Evolutionary conservation across 2,797 vertebrate species (phyloP), one percentile per base, ranked within the genome.

Genomic region (Syndactyla subalaris): DNA sequence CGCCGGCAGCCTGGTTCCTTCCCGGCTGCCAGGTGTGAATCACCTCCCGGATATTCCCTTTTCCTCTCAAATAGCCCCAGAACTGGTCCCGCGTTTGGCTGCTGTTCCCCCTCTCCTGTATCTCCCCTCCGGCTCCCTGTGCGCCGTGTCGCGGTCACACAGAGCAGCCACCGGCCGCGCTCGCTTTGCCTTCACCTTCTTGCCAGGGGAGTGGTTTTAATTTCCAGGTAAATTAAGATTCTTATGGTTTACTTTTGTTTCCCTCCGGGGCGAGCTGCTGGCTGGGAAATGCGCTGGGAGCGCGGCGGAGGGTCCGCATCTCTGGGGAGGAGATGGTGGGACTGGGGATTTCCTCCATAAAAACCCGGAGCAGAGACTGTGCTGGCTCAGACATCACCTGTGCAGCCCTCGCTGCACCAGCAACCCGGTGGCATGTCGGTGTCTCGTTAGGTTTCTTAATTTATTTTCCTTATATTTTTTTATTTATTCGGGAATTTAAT

Each of bases 381-480:
- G 62, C 43, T 45, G 15, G 48, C n/a, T 85, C 49, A 4, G 51
- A 12, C 8, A 41, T 23, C 32, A 49, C 5, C 48, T 5, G 26
- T 12, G 41, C 51, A 58, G 24, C 27, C 29, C 45, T 20, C 3
- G 51, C 72, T 19, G 80, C 52, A 9, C 58, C 71, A 58, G 39
- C 68, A 52, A 2, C 45, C 11, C 36, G 12, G 30, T 17, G 70
- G 16, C 22, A 3, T 7, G 59, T 12, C 3, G 2, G 12, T 21
- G 34, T 61, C 24, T 89, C 20, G 0, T 61, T 43, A 4, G 22
- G 14, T 32, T 55, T 15, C 61, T 73, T 48, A 3, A 71, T 49
- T 49, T 1, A 7, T 48, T 66, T 22, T 38, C 12, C 10, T 17
- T 30, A 0, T 9, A 3, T 8, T 58, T 20, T 3, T 1, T 4